Percentiles rank a stretch among this genome's conserved stretches.
Conservation (phyloP, 2,113 vertebrate genomes). For the Archilochus colubris region DNA sequence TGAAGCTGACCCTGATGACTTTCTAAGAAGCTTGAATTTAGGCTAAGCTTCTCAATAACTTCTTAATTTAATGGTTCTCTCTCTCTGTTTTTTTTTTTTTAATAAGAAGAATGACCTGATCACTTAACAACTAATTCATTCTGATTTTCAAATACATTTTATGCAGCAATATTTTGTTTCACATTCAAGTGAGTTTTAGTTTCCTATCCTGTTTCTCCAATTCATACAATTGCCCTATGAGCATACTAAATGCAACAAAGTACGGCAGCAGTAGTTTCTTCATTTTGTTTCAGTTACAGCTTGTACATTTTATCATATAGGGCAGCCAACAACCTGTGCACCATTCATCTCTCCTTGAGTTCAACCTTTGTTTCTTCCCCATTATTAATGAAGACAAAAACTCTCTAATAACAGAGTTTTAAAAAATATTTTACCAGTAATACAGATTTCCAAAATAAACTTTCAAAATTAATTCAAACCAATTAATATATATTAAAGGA, state of each 20-base stretch:
- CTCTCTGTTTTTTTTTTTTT: too few species aligned
- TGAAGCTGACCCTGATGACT: background rate
- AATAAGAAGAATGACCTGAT: background rate
- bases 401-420: background rate
- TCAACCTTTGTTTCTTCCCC: background rate
- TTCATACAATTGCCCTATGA: background rate
- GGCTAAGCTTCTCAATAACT: background rate
- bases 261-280: background rate
- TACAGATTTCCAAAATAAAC: background rate
- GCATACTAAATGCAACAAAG: background rate
- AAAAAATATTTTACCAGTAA: background rate
- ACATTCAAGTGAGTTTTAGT: background rate
- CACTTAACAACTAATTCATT: background rate
- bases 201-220: background rate
- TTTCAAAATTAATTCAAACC: background rate
- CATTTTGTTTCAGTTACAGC: background rate
- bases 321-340: background rate
- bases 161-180: background rate
- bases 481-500: background rate
- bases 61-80: background rate
- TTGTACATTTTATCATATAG: background rate
- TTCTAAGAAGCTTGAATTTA: background rate
- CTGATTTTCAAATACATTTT: background rate
- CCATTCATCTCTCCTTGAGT: background rate
- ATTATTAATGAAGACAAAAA: background rate